Evolutionary conservation across 2,113 vertebrate species (phyloP).

Genomic region (Heterotilapia buettikoferi): DNA sequence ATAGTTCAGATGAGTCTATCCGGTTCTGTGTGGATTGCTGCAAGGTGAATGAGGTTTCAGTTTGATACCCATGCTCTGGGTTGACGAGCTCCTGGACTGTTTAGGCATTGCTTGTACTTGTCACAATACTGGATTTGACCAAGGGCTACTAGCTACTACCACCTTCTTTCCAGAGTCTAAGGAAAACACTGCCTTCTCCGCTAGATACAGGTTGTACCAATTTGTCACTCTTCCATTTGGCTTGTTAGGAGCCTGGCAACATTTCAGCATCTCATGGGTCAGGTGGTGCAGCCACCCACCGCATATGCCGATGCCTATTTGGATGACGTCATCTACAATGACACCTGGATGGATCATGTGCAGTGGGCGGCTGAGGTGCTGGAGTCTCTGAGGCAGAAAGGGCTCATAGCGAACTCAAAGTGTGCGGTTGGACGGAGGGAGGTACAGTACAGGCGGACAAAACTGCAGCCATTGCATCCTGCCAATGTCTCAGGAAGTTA

Average conservation of each 20-base stretch:
- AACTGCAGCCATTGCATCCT: neutral
- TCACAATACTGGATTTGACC: neutral
- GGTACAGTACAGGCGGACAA: neutral
- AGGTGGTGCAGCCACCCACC: neutral
- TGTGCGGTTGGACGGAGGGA: neutral
- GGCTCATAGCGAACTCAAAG: neutral
- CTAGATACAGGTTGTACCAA: neutral
- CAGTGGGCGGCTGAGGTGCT: neutral
- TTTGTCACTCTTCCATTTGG: neutral
- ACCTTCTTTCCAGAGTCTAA: neutral
- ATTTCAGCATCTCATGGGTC: neutral
- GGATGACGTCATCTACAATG: neutral
- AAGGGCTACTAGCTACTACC: neutral
- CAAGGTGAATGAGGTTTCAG: neutral
- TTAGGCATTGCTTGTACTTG: neutral
- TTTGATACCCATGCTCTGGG: neutral
- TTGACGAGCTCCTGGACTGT: neutral
- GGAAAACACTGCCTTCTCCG: neutral
- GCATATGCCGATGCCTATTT: neutral
- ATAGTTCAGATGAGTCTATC: neutral
- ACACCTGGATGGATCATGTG: neutral
- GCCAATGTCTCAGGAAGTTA: neutral
- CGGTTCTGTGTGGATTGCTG: neutral
- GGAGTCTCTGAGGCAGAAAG: neutral
- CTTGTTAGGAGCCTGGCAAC: neutral